Base-by-base conservation (phyloP, 2,797 vertebrate species). In the Sebastes oblongus region DNA sequence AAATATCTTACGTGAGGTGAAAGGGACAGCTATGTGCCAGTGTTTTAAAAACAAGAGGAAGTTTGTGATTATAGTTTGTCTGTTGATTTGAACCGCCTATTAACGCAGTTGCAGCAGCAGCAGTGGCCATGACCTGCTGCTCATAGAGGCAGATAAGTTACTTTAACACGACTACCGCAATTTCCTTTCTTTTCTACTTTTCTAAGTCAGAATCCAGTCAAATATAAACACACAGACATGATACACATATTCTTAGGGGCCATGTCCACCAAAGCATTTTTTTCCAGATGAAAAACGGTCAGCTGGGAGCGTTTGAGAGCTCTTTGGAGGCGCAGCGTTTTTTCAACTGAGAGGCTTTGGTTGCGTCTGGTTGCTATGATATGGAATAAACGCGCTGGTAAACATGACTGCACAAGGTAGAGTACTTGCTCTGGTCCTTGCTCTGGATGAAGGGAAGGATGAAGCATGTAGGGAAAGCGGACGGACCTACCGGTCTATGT, bases 401-500 rank as follows among this genome's bases (percentile, higher is more conserved):
- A 46, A 46, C 42, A 46, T 0, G 46, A 50, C 18, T 18, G 46
- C 46, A 50, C 46, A 20, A 42, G 14, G 39, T 42, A 50, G 18
- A 18, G 46, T 50, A 50, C 46, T 50, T 20, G 46, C 16, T 46
- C 14, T 46, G 3, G 42, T 6, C 42, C 42, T 46, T 46, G 42
- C 42, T 50, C 46, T 50, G 46, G 3, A 50, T 50, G 46, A 50
- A 50, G 46, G 46, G 46, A 50, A 50, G 18, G 46, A 20, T 50
- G 0, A 50, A 50, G 18, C 46, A 50, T 20, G 18, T 18, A 50
- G 46, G 46, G 18, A 50, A 50, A 50, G 46, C 0, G 1, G 46
- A 50, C 18, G 0, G 46, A 4, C 46, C 18, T 50, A 18, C 46
- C 1, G 7, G 7, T 50, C 2, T 20, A 50, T 0, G 46, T 0